Evolutionary conservation across 2,797 vertebrate genomes (phyloP).

Genomic region (Siniperca scherzeri): DNA sequence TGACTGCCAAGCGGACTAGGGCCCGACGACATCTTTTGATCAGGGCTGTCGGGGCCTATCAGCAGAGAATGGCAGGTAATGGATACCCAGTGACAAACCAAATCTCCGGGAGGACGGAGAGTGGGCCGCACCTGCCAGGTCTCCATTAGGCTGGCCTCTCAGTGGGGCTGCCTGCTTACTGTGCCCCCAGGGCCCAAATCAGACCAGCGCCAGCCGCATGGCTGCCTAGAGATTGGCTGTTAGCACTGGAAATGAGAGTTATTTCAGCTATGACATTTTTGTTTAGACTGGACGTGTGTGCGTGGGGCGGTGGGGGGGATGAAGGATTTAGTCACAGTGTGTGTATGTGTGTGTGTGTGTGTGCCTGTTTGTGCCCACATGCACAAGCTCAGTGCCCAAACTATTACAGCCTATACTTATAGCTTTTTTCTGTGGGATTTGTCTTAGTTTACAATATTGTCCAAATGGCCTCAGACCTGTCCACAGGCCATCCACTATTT

Average conservation of each 20-base stretch:
- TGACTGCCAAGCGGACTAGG: slow-evolving; percentile 97
- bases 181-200: slow-evolving; percentile 96
- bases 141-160: slow-evolving; percentile 97
- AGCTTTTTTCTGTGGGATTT: slow-evolving; percentile 55
- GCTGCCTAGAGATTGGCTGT: slow-evolving; percentile 97
- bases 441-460: slow-evolving; percentile 66
- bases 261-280: slow-evolving; percentile 99
- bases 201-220: slow-evolving; percentile 90
- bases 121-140: slow-evolving; percentile 99
- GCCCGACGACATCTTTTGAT: slow-evolving; percentile 99
- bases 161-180: slow-evolving; percentile 94
- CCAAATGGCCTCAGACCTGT: slow-evolving; percentile 58
- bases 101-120: slow-evolving; percentile 99
- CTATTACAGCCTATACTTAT: slow-evolving; percentile 46
- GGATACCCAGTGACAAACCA: slow-evolving; percentile 99
- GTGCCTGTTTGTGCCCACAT: slow-evolving; percentile 34
- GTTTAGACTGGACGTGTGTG: slow-evolving; percentile 89
- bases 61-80: slow-evolving; percentile 99
- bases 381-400: slow-evolving; percentile 24
- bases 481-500: slow-evolving; percentile 58
- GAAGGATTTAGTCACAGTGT: slow-evolving; percentile 72
- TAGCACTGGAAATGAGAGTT: slow-evolving; percentile 99
- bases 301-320: slow-evolving; percentile 47
- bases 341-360: slow-evolving; percentile 29
- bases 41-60: slow-evolving; percentile 99